Conservation (phyloP, 2,113 vertebrate species). For the Bujurquina vittata region DNA sequence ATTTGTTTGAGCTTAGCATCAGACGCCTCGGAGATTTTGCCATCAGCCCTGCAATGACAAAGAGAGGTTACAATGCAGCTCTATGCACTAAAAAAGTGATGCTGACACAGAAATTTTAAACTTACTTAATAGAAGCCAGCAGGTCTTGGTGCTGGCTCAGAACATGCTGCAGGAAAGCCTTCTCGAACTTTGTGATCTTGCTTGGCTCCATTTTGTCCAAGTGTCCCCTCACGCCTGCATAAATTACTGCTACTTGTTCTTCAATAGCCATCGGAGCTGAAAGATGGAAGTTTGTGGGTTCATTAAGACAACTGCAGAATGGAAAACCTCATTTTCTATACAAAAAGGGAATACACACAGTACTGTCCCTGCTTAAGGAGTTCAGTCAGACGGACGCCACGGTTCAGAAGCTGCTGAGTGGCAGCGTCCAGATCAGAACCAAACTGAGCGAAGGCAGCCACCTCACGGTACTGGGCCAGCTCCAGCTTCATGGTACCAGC, state of each 20-base stretch:
- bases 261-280: slow-evolving; percentile 97
- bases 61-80: not conserved
- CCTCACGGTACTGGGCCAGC: slow-evolving; percentile 95
- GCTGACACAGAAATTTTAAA: not conserved
- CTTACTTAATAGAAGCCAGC: slow-evolving; percentile 87
- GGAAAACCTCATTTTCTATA: not conserved
- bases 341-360: slow-evolving; percentile 78
- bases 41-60: slow-evolving; percentile 84
- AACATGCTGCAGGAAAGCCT: slow-evolving; percentile 90
- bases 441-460: slow-evolving; percentile 96
- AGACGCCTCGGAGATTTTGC: slow-evolving; percentile 90
- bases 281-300: not conserved
- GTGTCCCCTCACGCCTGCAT: slow-evolving; percentile 94
- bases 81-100: not conserved
- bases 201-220: slow-evolving; percentile 97
- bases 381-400: slow-evolving; percentile 94
- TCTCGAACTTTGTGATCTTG: slow-evolving; percentile 98
- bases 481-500: slow-evolving; percentile 98
- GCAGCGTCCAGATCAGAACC: slow-evolving; percentile 96
- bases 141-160: slow-evolving; percentile 91
- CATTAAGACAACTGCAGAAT: not conserved
- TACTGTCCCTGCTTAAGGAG: slow-evolving; percentile 97
- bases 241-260: slow-evolving; percentile 96
- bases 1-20: slow-evolving; percentile 92
- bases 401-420: slow-evolving; percentile 94